A percentile compares a stretch with the other conserved stretches of the same genome.
Conservation (phyloP, 2,888 invertebrate genomes). For the Stratiomys singularior region DNA sequence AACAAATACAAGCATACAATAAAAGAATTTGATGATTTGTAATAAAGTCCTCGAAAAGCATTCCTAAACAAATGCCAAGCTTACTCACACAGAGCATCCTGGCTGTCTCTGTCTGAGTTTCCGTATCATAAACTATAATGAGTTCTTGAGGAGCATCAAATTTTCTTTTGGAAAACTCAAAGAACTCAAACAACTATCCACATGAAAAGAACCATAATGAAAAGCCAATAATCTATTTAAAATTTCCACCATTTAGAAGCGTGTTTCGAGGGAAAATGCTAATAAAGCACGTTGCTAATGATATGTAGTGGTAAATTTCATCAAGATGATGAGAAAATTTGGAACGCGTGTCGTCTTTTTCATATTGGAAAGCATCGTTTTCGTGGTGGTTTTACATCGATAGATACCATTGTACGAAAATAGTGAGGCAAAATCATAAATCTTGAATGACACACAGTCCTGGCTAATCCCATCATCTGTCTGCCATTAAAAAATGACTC, state of each 20-base stretch:
- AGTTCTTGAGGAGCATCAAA: too few relatives aligned
- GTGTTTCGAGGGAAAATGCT: neutral
- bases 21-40: neutral
- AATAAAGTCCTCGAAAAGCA: neutral
- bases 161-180: too few relatives aligned
- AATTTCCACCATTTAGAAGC: neutral
- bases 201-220: neutral
- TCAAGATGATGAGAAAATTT: neutral
- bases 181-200: too few relatives aligned
- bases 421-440: conserved; percentile 42
- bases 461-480: conserved; percentile 52
- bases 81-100: too few relatives aligned
- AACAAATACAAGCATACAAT: neutral
- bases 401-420: conserved; percentile 33
- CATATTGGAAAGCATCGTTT: neutral
- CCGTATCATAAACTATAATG: too few relatives aligned
- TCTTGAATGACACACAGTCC: conserved; percentile 39
- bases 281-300: neutral
- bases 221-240: conserved; percentile 33
- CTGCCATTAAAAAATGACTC: conserved; percentile 50
- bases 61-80: conserved; percentile 4
- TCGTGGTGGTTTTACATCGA: neutral
- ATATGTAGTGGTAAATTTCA: conserved; percentile 1
- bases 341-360: neutral
- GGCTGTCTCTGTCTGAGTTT: too few relatives aligned